phyloP scores from a whole-genome alignment of 2,113 vertebrate species.

The Melospiza melodia region DNA sequence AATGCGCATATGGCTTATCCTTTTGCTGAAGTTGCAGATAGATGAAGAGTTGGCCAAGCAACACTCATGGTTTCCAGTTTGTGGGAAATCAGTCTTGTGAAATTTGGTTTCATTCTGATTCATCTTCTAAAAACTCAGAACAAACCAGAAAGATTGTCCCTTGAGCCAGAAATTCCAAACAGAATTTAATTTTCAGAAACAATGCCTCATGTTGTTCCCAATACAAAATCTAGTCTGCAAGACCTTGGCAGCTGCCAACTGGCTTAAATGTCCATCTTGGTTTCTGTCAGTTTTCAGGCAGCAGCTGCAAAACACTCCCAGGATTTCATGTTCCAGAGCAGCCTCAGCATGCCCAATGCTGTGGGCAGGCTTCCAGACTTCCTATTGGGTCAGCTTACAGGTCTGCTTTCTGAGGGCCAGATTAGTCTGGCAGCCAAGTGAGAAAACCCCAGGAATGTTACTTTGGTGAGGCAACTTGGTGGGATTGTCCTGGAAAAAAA shows the following conservation, averaged over 20 bases:
- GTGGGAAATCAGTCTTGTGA: not conserved
- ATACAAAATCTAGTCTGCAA: not conserved
- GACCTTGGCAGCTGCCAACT: not conserved
- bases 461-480: not conserved
- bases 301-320: conserved; percentile 20
- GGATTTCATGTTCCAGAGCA: conserved; percentile 29
- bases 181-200: conserved; percentile 8
- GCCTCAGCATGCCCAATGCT: not conserved
- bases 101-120: conserved; percentile 14
- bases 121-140: not conserved
- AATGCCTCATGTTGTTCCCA: not conserved
- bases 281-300: conserved; percentile 3
- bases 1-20: not conserved
- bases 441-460: not conserved
- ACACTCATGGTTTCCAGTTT: not conserved
- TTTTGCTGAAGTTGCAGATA: not conserved
- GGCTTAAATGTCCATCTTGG: not conserved
- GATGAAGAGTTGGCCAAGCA: not conserved
- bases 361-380: conserved; percentile 34
- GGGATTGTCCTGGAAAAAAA: not conserved
- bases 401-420: not conserved
- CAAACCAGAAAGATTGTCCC: not conserved
- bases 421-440: not conserved
- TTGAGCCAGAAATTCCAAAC: conserved; percentile 12
- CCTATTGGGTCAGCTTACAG: not conserved